A percentile compares a stretch with the other conserved stretches of the same genome.
Conservation (phyloP, 2,113 vertebrate species). For the Zosterops lateralis region DNA sequence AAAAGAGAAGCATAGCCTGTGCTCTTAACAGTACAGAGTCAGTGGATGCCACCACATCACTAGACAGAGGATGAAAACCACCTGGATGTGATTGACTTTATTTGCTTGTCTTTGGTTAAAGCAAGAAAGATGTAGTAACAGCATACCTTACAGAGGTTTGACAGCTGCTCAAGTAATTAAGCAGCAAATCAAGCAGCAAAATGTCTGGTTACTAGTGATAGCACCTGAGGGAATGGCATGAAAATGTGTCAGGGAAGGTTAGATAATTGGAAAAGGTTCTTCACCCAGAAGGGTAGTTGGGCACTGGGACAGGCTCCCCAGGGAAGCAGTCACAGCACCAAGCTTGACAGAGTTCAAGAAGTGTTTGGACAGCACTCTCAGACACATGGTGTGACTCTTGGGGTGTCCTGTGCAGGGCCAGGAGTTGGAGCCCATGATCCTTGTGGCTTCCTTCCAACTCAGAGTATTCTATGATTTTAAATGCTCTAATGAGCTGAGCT, state of each 20-base stretch:
- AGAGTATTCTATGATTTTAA: not conserved
- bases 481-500: not conserved
- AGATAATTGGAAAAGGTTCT: not conserved
- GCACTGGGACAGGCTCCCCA: not conserved
- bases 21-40: not conserved
- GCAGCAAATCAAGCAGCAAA: not conserved
- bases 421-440: not conserved
- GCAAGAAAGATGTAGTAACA: not conserved
- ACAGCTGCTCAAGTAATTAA: constrained; percentile 5
- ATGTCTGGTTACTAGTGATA: not conserved
- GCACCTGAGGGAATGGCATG: not conserved
- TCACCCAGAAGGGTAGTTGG: not conserved
- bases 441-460: not conserved
- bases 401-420: not conserved
- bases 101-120: not conserved
- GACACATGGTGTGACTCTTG: not conserved
- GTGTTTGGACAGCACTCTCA: not conserved
- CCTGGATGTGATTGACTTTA: not conserved
- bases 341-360: not conserved
- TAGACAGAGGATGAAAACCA: not conserved
- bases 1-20: not conserved
- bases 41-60: not conserved
- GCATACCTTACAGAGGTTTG: not conserved
- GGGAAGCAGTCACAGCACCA: not conserved
- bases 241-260: not conserved